These are phyloP conservation scores for Siniperca chuatsi DNA, from an alignment of 2,113 vertebrate genomes.

Conservation along the genomic window DNA sequence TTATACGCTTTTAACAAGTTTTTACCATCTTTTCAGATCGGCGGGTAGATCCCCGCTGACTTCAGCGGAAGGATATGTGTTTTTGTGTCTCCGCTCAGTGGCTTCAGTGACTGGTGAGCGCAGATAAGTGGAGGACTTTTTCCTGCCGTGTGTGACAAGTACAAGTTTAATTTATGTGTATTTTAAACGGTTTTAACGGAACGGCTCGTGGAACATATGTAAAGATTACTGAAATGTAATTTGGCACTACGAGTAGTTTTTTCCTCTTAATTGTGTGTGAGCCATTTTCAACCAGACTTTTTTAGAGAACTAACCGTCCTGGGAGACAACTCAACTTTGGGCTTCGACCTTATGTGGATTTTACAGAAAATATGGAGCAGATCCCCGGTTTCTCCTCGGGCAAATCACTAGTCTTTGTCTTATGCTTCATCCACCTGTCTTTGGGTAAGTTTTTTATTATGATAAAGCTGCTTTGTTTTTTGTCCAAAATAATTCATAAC, in stretches of 20 bases:
- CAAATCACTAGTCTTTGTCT: slow-evolving; percentile 73
- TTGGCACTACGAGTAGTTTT: background rate
- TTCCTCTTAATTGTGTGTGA: background rate
- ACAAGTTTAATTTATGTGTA: background rate
- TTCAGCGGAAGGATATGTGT: slow-evolving; percentile 82
- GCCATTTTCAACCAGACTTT: slow-evolving; percentile 16
- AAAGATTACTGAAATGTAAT: slow-evolving; percentile 21
- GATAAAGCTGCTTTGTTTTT: background rate
- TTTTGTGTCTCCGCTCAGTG: slow-evolving; percentile 20
- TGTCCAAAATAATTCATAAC: background rate
- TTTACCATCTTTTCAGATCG: background rate
- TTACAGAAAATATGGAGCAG: slow-evolving; percentile 84
- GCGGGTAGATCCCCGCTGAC: slow-evolving; percentile 67
- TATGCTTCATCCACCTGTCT: slow-evolving; percentile 76
- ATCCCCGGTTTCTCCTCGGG: slow-evolving; percentile 81
- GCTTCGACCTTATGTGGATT: slow-evolving; percentile 88
- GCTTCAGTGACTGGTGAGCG: slow-evolving; percentile 39
- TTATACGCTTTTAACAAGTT: background rate
- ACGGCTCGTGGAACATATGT: background rate
- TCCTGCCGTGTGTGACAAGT: slow-evolving; percentile 13
- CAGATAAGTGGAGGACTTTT: slow-evolving; percentile 66
- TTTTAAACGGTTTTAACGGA: slow-evolving; percentile 21
- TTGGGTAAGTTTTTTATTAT: slow-evolving; percentile 75
- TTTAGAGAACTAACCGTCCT: slow-evolving; percentile 66
- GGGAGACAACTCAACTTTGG: slow-evolving; percentile 77